phyloP scores from a whole-genome alignment of 1,140 invertebrate species.

The Nylanderia fulva region DNA sequence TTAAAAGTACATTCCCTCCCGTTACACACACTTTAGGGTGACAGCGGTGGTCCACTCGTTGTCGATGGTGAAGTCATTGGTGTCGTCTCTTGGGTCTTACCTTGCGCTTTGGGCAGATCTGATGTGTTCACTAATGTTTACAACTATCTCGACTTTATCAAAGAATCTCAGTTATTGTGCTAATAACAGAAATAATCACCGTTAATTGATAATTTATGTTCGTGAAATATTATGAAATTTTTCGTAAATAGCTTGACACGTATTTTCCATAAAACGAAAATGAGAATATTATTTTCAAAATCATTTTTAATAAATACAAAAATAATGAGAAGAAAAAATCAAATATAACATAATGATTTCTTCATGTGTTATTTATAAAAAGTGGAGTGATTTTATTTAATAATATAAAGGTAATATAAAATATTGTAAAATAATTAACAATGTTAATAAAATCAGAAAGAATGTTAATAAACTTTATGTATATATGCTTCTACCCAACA shows the following conservation, averaged over 20 bases:
- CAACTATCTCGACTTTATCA: constrained; percentile 86
- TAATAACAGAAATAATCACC: neutral
- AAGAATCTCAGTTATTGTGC: constrained; percentile 36
- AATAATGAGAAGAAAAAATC: neutral
- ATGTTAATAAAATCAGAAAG: no score
- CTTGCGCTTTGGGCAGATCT: constrained; percentile 88
- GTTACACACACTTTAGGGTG: constrained; percentile 83
- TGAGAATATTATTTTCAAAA: neutral
- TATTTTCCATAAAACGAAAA: neutral
- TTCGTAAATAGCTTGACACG: neutral
- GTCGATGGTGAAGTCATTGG: constrained; percentile 85
- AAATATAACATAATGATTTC: neutral
- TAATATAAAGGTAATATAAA: neutral
- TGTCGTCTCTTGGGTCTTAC: constrained; percentile 88
- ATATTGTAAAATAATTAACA: neutral
- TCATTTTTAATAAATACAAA: neutral
- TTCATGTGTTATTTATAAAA: neutral
- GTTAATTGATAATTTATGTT: neutral
- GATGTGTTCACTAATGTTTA: constrained; percentile 88
- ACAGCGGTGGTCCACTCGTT: constrained; percentile 88
- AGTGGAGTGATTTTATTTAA: neutral
- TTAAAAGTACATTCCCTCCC: constrained; percentile 22
- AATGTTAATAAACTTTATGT: neutral
- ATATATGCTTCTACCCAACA: neutral
- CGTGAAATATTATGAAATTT: neutral